phyloP scores from a whole-genome alignment of 2,888 invertebrate species.

The Watsonalla cultraria region DNA sequence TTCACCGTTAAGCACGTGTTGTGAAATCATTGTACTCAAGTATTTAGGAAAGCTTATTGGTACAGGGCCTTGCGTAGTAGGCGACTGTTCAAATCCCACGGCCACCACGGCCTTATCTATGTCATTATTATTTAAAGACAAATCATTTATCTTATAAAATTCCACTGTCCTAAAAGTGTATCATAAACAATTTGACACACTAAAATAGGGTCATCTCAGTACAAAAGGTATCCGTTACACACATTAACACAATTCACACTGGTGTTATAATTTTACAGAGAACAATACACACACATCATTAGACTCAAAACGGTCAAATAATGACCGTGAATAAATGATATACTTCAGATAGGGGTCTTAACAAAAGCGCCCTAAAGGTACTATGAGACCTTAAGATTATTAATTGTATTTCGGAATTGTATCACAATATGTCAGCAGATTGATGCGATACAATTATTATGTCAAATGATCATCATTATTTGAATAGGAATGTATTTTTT shows the following conservation, averaged over 20 bases:
- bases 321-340: constrained; percentile 78
- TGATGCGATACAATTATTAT: constrained; percentile 36
- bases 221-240: constrained; percentile 54
- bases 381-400: constrained; percentile 52
- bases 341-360: constrained; percentile 61
- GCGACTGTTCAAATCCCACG: too few relatives aligned
- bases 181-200: constrained; percentile 9
- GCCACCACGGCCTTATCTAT: too few relatives aligned
- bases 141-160: too few relatives aligned
- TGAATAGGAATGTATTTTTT: constrained; percentile 7
- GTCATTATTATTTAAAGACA: too few relatives aligned
- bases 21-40: too few relatives aligned
- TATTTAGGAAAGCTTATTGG: too few relatives aligned
- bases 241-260: constrained; percentile 58
- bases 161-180: not conserved
- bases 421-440: constrained; percentile 61
- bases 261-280: constrained; percentile 47
- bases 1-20: too few relatives aligned
- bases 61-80: too few relatives aligned
- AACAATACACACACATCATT: constrained; percentile 73
- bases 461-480: constrained; percentile 21
- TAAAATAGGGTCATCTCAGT: constrained; percentile 33
- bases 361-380: constrained; percentile 60
- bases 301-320: constrained; percentile 75
- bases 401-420: constrained; percentile 71